Conservation (phyloP, 2,888 invertebrate species). For the Troides aeacus region DNA sequence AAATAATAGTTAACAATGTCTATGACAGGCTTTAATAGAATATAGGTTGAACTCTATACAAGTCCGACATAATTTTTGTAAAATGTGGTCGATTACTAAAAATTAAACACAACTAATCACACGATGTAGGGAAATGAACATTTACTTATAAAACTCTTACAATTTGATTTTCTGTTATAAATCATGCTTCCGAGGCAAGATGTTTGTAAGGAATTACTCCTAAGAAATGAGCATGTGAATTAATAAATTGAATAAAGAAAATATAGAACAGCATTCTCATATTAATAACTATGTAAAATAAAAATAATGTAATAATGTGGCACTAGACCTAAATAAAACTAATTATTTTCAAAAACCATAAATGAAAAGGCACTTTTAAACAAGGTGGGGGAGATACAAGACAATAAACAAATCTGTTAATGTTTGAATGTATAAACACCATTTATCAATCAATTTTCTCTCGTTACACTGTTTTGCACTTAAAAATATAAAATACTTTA, state of each 20-base stretch:
- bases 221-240: constrained; percentile 50
- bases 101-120: constrained; percentile 31
- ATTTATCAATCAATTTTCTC: constrained; percentile 63
- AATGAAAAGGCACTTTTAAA: constrained; percentile 72
- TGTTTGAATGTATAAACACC: constrained; percentile 49
- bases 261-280: constrained; percentile 56
- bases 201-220: constrained; percentile 22
- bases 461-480: constrained; percentile 77
- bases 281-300: constrained; percentile 53
- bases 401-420: constrained; percentile 48
- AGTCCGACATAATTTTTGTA: constrained; percentile 59
- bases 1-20: constrained; percentile 37
- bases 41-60: constrained; percentile 69
- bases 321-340: constrained; percentile 52
- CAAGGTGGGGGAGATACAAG: constrained; percentile 62
- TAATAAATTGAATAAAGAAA: constrained; percentile 58
- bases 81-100: constrained; percentile 46
- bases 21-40: constrained; percentile 65
- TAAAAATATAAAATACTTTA: constrained; percentile 67
- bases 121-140: constrained; percentile 43
- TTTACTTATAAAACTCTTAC: constrained; percentile 33
- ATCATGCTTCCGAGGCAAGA: constrained; percentile 22
- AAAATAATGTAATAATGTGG: constrained; percentile 47
- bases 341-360: constrained; percentile 51
- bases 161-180: constrained; percentile 17